Evolutionary conservation across 2,797 vertebrate species (phyloP).

Genomic region (Carduelis carduelis): DNA sequence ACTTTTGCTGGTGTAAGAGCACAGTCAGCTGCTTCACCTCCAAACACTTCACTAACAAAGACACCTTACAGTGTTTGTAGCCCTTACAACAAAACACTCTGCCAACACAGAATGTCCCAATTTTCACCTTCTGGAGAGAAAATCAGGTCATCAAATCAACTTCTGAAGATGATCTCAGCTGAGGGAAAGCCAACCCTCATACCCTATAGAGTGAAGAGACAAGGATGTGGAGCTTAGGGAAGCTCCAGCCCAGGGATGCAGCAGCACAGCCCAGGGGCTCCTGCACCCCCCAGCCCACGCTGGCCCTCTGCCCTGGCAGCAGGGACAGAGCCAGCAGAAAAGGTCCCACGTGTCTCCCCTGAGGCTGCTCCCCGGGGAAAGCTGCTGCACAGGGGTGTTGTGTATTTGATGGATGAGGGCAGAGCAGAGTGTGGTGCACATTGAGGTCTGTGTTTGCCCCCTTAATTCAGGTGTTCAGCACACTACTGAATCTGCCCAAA

Average conservation of each 20-base stretch:
- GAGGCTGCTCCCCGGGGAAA: neutral
- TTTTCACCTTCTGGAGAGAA: neutral
- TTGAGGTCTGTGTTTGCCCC: neutral
- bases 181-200: neutral
- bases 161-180: neutral
- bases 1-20: neutral
- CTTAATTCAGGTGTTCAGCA: neutral
- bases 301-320: neutral
- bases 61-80: neutral
- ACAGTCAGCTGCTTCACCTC: neutral
- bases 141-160: neutral
- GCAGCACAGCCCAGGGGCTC: neutral
- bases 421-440: accelerated
- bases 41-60: neutral
- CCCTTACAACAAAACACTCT: neutral
- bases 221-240: neutral
- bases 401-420: neutral
- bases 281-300: accelerated
- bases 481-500: neutral
- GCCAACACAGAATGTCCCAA: neutral
- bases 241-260: neutral
- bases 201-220: neutral
- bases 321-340: neutral
- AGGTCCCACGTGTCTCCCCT: neutral
- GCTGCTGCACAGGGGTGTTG: neutral